A percentile compares a stretch with the other conserved stretches of the same genome.
phyloP scores from a whole-genome alignment of 2,113 vertebrate species.

The Grantiella picta region DNA sequence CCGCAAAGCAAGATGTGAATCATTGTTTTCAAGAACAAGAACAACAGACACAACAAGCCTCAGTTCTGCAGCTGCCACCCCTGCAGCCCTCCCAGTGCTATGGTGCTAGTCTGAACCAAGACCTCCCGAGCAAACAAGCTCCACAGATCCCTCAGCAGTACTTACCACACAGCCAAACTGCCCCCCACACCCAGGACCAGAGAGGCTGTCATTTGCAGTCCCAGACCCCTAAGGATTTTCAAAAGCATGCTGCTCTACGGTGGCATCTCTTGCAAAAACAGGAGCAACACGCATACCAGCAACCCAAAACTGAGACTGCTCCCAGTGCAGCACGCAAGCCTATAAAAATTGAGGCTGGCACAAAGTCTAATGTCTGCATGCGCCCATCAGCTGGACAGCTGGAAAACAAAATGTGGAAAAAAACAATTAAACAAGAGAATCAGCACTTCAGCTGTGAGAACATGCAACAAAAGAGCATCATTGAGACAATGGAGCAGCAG shows the following conservation, averaged over 20 bases:
- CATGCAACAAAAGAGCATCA: conserved; percentile 81
- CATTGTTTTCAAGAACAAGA: conserved; percentile 73
- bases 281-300: conserved; percentile 79
- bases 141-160: conserved; percentile 64
- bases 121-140: conserved; percentile 15
- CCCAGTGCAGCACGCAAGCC: conserved; percentile 61
- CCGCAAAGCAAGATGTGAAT: conserved; percentile 72
- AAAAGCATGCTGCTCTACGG: conserved; percentile 86
- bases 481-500: conserved; percentile 93
- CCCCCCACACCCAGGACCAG: conserved; percentile 68
- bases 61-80: conserved; percentile 17
- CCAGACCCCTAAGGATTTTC: conserved; percentile 78
- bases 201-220: conserved; percentile 49
- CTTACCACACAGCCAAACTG: conserved; percentile 68
- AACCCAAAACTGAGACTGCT: conserved; percentile 61
- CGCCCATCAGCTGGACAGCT: conserved; percentile 55
- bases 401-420: conserved; percentile 71
- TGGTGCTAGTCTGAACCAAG: conserved; percentile 44
- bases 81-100: conserved; percentile 68
- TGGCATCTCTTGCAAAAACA: conserved; percentile 89
- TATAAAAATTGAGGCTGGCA: conserved; percentile 82
- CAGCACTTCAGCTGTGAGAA: conserved; percentile 73
- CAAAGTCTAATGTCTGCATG: conserved; percentile 71
- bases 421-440: conserved; percentile 84
- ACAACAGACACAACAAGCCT: conserved; percentile 52